These are phyloP conservation scores for Baccha elongata DNA, from an alignment of 2,888 invertebrate species.

Conservation along the genomic window DNA sequence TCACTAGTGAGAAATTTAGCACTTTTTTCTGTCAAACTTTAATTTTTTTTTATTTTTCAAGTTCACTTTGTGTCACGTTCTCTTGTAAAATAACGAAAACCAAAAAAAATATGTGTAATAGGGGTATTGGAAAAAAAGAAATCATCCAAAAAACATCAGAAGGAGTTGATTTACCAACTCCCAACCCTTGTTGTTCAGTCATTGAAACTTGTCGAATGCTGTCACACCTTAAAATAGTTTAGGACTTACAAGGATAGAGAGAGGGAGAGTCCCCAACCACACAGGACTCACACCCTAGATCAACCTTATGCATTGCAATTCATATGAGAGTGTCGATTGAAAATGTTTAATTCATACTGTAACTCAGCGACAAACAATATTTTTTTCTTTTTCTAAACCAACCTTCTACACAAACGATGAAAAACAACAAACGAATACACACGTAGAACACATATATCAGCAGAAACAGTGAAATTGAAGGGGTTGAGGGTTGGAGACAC, in stretches of 20 bases:
- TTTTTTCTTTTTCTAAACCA: constrained; percentile 49
- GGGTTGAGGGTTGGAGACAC: neutral
- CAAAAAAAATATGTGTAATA: constrained; percentile 15
- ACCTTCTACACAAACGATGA: constrained; percentile 22
- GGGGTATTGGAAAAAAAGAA: neutral
- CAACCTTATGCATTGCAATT: constrained; percentile 24
- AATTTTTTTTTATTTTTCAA: constrained; percentile 32
- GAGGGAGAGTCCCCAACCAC: neutral
- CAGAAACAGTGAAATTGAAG: constrained; percentile 34
- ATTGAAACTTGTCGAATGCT: constrained; percentile 58
- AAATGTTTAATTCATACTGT: constrained; percentile 73
- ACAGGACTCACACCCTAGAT: neutral
- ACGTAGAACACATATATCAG: constrained; percentile 66
- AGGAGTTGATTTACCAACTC: constrained; percentile 45
- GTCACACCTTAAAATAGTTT: constrained; percentile 67
- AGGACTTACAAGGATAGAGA: constrained; percentile 17
- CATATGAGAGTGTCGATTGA: constrained; percentile 73
- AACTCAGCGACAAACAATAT: constrained; percentile 71
- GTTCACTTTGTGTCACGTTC: constrained; percentile 67
- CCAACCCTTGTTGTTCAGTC: constrained; percentile 35
- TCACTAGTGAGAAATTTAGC: constrained; percentile 60
- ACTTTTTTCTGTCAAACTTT: constrained; percentile 38
- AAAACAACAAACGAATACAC: constrained; percentile 63
- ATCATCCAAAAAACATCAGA: constrained; percentile 24
- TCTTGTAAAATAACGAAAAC: constrained; percentile 16